Percentiles rank a stretch among this genome's conserved stretches.
These are phyloP conservation scores for Cantharis rufa DNA, from an alignment of 2,888 invertebrate genomes.

Conservation along the genomic window DNA sequence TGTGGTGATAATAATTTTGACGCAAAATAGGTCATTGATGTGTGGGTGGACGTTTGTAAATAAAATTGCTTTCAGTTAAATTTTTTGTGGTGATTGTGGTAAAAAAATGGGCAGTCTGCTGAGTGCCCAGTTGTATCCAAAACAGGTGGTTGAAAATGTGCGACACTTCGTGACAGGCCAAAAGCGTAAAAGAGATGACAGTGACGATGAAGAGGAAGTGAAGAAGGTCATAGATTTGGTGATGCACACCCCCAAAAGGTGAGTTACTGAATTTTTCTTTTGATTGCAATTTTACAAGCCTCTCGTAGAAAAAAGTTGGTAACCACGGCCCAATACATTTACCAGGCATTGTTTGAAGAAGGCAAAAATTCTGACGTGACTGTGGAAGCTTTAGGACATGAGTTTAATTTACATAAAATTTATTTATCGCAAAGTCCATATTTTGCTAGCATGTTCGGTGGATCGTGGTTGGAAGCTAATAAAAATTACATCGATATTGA, in stretches of 20 bases:
- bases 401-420: conserved; percentile 77
- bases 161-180: conserved; percentile 56
- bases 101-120: conserved; percentile 56
- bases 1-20: neutral
- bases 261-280: conserved; percentile 31
- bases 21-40: neutral
- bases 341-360: conserved; percentile 74
- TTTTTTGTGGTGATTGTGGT: neutral
- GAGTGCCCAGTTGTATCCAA: conserved; percentile 49
- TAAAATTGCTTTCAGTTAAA: neutral
- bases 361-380: conserved; percentile 77
- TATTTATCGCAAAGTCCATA: conserved; percentile 81
- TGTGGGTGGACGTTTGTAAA: conserved; percentile 10
- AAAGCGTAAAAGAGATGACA: conserved; percentile 62
- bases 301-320: conserved; percentile 64
- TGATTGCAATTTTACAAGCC: neutral
- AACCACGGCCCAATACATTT: conserved; percentile 78
- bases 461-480: conserved; percentile 74
- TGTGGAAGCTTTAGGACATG: conserved; percentile 70
- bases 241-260: conserved; percentile 69
- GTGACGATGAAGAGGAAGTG: conserved; percentile 57
- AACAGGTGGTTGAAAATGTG: conserved; percentile 53
- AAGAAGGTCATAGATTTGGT: conserved; percentile 61
- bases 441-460: conserved; percentile 80
- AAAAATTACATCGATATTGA: conserved; percentile 69